Evolutionary conservation across 2,888 invertebrate species (phyloP).

Genomic region (Cordylochernes scorpioides): DNA sequence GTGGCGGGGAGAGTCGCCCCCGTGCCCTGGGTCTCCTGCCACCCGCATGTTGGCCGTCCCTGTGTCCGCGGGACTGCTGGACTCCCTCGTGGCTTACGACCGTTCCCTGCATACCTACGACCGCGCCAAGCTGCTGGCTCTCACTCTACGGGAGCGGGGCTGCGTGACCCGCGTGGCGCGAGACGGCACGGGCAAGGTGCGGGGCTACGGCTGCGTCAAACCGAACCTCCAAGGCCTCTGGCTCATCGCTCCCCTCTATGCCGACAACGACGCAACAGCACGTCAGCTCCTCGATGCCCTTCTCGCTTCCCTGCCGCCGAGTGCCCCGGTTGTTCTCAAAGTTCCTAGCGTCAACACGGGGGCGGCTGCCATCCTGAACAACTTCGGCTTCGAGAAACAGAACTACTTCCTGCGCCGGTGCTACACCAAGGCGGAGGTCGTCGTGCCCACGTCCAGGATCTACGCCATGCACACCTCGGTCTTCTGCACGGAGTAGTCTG

Average conservation of each 20-base stretch:
- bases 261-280: constrained; percentile 11
- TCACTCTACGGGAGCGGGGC: constrained; percentile 9
- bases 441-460: constrained; percentile 9
- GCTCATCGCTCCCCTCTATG: constrained; percentile 13
- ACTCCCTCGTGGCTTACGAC: constrained; percentile 8
- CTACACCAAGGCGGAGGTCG: constrained; percentile 9
- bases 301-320: constrained; percentile 4
- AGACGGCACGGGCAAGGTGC: constrained; percentile 2
- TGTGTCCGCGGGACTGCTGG: not conserved
- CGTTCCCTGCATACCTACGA: constrained; percentile 10
- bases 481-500: constrained; percentile 13
- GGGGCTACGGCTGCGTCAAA: constrained; percentile 13
- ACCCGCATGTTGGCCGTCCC: not conserved
- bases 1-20: constrained; percentile 2
- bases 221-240: constrained; percentile 12
- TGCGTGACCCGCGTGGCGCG: constrained; percentile 9
- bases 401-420: constrained; percentile 9
- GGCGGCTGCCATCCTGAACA: constrained; percentile 7
- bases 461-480: constrained; percentile 13
- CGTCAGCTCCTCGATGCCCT: constrained; percentile 7
- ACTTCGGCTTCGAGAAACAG: constrained; percentile 9
- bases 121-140: constrained; percentile 8
- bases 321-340: constrained; percentile 9
- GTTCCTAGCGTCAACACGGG: constrained; percentile 10
- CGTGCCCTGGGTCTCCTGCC: not conserved